Percentiles rank a stretch among this genome's conserved stretches.
Conservation (phyloP, 2,113 vertebrate species). For the Macquaria ambigua region DNA sequence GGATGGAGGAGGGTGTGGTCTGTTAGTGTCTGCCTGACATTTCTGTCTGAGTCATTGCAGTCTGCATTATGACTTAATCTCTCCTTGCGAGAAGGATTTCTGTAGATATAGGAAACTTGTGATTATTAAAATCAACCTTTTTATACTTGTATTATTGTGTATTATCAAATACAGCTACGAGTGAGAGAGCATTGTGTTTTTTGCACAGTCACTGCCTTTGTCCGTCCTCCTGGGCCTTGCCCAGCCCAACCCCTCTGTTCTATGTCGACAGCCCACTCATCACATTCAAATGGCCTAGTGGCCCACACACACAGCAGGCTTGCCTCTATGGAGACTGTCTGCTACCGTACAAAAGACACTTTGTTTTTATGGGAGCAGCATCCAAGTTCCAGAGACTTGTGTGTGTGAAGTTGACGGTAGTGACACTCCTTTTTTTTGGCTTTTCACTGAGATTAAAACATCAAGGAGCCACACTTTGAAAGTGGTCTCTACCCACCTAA, state of each 20-base stretch:
- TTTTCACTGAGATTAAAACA: constrained; percentile 27
- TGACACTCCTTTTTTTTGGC: constrained; percentile 26
- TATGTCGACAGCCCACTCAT: constrained; percentile 81
- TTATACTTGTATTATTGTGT: background rate
- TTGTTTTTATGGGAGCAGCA: constrained; percentile 66
- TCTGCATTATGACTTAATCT: constrained; percentile 24
- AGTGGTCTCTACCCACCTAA: background rate
- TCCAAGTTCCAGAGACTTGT: constrained; percentile 63
- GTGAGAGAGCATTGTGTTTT: constrained; percentile 69
- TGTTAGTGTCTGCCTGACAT: constrained; percentile 19
- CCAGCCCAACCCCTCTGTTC: constrained; percentile 75
- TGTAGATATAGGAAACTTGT: background rate
- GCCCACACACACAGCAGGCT: constrained; percentile 63
- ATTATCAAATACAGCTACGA: constrained; percentile 12
- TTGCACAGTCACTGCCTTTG: constrained; percentile 85
- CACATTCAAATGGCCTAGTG: constrained; percentile 77
- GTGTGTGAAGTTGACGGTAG: constrained; percentile 47
- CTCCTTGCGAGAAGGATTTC: background rate
- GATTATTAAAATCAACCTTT: background rate
- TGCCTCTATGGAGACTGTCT: constrained; percentile 70
- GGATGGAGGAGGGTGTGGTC: constrained; percentile 67
- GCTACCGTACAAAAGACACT: constrained; percentile 78
- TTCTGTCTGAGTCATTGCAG: constrained; percentile 16
- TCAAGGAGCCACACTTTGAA: constrained; percentile 33
- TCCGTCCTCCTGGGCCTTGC: constrained; percentile 72